A percentile compares a stretch with the other conserved stretches of the same genome.
These are phyloP conservation scores for Petrolisthes cinctipes DNA, from an alignment of 2,888 invertebrate genomes.

Conservation along the genomic window DNA sequence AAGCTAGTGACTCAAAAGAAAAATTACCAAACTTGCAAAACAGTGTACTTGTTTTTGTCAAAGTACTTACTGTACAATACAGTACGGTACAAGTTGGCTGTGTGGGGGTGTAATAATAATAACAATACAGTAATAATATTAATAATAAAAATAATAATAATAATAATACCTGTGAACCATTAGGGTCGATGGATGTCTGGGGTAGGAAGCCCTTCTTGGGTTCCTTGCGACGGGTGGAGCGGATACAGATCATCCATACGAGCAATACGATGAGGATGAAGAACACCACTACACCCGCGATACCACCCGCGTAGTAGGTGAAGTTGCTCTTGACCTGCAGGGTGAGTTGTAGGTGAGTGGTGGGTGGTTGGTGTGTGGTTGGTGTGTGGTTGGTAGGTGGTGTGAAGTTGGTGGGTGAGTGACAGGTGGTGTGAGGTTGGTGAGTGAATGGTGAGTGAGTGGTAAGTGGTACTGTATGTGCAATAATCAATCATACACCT, in stretches of 20 bases:
- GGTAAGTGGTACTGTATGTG: no score
- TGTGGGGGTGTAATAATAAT: no score
- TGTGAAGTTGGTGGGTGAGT: no score
- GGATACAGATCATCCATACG: constrained; percentile 96
- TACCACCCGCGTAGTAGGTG: constrained; percentile 93
- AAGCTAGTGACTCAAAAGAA: background rate
- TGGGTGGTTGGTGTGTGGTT: background rate
- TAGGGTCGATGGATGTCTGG: constrained; percentile 61
- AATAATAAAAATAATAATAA: no score
- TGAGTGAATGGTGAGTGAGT: background rate
- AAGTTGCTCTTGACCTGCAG: constrained; percentile 89
- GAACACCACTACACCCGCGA: constrained; percentile 92
- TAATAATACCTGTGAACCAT: constrained; percentile 63
- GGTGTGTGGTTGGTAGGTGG: background rate
- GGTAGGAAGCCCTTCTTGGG: constrained; percentile 57
- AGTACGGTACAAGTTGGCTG: no score
- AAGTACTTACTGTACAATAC: no score
- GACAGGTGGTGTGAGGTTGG: background rate
- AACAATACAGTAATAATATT: no score
- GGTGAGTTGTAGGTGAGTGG: background rate
- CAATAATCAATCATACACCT: no score
- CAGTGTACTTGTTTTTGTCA: no score
- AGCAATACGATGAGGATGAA: constrained; percentile 91
- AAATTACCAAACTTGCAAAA: background rate
- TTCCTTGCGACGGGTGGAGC: constrained; percentile 65